A percentile compares a stretch with the other conserved stretches of the same genome.
Evolutionary conservation across 2,797 vertebrate genomes (phyloP).

Genomic region (Vespertilio murinus): DNA sequence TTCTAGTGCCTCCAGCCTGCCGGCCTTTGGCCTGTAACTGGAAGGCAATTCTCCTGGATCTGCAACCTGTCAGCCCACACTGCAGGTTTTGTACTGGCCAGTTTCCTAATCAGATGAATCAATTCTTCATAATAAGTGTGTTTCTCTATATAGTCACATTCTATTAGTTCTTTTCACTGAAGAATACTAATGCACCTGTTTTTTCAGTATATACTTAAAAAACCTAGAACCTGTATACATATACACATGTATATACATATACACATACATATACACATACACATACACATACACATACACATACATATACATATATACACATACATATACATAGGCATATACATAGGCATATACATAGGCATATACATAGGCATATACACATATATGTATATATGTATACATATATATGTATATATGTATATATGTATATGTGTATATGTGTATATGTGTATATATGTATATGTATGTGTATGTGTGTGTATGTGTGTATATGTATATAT

Average conservation of each 20-base stretch:
- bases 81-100: not conserved
- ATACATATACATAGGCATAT: not conserved
- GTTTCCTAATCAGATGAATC: not conserved
- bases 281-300: too few relatives aligned
- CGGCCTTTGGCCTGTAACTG: not conserved
- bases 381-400: too few relatives aligned
- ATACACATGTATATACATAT: too few relatives aligned
- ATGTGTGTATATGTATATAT: not conserved
- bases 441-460: not conserved
- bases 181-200: not conserved
- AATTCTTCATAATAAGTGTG: not conserved
- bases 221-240: not conserved
- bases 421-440: accelerated
- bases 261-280: not conserved
- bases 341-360: too few relatives aligned
- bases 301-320: too few relatives aligned
- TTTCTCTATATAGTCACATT: not conserved
- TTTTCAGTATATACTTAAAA: not conserved
- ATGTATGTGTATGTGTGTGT: not conserved
- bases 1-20: not conserved
- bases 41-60: not conserved
- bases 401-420: not conserved
- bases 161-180: not conserved
- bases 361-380: too few relatives aligned
- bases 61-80: not conserved